A percentile compares a stretch with the other conserved stretches of the same genome.
Conservation (phyloP, 2,797 vertebrate genomes). For the Alosa sapidissima region DNA sequence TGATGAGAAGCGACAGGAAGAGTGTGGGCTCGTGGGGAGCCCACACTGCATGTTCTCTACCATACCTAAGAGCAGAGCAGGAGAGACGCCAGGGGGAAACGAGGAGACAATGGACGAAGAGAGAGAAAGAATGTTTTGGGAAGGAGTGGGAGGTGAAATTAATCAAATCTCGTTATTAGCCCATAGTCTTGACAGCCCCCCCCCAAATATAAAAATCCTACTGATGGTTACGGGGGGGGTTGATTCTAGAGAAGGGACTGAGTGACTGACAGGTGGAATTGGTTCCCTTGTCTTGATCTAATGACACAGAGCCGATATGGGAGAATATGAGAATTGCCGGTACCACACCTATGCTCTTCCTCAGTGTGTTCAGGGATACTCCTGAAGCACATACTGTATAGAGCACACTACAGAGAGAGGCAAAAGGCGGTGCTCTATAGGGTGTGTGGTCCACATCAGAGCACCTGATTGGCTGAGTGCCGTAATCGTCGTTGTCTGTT, state of each 20-base stretch:
- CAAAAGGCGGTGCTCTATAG: conserved; percentile 40
- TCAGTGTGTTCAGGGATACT: background rate
- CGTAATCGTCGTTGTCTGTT: conserved; percentile 65
- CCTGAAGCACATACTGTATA: background rate
- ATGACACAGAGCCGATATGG: background rate
- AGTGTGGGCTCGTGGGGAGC: conserved; percentile 10
- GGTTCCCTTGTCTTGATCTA: background rate
- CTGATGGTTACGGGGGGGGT: background rate
- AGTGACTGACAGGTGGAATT: background rate
- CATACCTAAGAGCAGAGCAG: background rate
- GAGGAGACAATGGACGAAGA: background rate
- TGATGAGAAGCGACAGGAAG: conserved; percentile 51
- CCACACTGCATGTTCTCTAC: background rate
- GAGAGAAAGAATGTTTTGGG: background rate
- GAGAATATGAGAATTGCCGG: background rate
- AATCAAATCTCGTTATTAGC: background rate
- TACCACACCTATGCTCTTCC: too few relatives aligned
- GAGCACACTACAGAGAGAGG: background rate
- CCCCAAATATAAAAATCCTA: background rate
- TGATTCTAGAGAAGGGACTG: background rate
- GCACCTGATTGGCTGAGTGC: conserved; percentile 65
- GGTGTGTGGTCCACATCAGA: conserved; percentile 65
- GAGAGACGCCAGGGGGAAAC: background rate
- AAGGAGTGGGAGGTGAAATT: background rate
- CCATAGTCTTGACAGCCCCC: background rate